Percentiles rank a stretch among this genome's conserved stretches.
Conservation (phyloP, 2,888 invertebrate genomes). For the Lysandra bellargus region DNA sequence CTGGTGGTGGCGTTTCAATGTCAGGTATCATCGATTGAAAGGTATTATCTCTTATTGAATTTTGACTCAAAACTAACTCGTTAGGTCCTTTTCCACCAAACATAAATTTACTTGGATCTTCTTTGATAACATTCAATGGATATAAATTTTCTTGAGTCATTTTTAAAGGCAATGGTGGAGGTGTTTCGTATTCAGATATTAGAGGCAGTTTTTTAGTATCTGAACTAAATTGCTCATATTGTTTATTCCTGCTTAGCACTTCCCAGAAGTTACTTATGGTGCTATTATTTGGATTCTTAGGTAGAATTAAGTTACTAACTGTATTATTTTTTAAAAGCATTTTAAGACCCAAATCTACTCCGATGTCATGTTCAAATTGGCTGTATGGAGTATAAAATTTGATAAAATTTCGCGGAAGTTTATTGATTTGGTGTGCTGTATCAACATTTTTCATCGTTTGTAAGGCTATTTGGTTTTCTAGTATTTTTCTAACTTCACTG, state of each 20-base stretch:
- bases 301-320: not conserved
- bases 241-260: conserved; percentile 47
- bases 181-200: conserved; percentile 61
- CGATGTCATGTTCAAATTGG: conserved; percentile 4
- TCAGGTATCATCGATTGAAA: conserved; percentile 48
- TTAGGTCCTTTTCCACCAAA: conserved; percentile 39
- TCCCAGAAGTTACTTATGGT: conserved; percentile 53
- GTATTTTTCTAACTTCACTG: conserved; percentile 53
- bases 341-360: not conserved
- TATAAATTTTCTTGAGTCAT: conserved; percentile 43
- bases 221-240: conserved; percentile 40
- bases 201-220: conserved; percentile 45
- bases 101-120: conserved; percentile 41
- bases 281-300: conserved; percentile 52
- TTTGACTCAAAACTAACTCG: conserved; percentile 35
- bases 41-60: conserved; percentile 37
- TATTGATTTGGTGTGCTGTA: conserved; percentile 36
- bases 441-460: conserved; percentile 55
- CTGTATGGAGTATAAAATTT: not conserved
- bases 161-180: conserved; percentile 55
- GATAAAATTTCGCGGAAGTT: conserved; percentile 13
- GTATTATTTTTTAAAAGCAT: not conserved
- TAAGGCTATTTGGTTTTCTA: conserved; percentile 39
- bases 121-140: conserved; percentile 42
- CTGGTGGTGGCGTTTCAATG: conserved; percentile 58